Conservation (phyloP, 2,888 invertebrate genomes). For the Steromphala cineraria region DNA sequence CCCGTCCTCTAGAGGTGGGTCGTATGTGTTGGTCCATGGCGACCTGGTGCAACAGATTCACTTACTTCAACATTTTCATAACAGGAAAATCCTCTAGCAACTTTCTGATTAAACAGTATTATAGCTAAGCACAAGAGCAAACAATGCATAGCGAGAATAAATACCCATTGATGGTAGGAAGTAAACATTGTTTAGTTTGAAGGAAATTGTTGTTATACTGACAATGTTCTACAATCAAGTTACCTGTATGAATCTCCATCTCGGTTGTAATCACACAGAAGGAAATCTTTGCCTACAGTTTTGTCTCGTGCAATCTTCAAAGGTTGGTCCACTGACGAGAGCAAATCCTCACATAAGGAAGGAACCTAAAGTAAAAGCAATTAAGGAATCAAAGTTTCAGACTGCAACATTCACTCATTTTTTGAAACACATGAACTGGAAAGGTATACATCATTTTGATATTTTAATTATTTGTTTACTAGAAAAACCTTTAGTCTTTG, state of each 20-base stretch:
- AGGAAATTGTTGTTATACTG: neutral
- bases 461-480: too few relatives aligned
- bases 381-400: neutral
- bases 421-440: too few relatives aligned
- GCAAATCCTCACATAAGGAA: slow-evolving; percentile 94
- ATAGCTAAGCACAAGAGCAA: too few relatives aligned
- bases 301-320: slow-evolving; percentile 95
- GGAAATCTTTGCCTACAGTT: slow-evolving; percentile 95
- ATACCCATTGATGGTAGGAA: too few relatives aligned
- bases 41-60: slow-evolving; percentile 80
- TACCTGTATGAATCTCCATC: slow-evolving; percentile 98
- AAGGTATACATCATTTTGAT: too few relatives aligned
- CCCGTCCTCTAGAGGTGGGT: slow-evolving; percentile 98
- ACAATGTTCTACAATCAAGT: neutral
- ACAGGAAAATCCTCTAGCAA: too few relatives aligned
- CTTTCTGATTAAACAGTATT: too few relatives aligned
- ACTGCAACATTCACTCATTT: neutral
- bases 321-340: slow-evolving; percentile 98
- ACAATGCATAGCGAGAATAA: too few relatives aligned
- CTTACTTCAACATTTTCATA: too few relatives aligned
- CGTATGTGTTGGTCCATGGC: slow-evolving; percentile 99
- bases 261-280: slow-evolving; percentile 98
- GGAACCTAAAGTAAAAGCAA: slow-evolving; percentile 81
- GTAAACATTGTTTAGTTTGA: too few relatives aligned
- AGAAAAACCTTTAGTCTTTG: too few relatives aligned